Base-by-base conservation (phyloP, 2,113 vertebrate species). In the Osmerus eperlanus region DNA sequence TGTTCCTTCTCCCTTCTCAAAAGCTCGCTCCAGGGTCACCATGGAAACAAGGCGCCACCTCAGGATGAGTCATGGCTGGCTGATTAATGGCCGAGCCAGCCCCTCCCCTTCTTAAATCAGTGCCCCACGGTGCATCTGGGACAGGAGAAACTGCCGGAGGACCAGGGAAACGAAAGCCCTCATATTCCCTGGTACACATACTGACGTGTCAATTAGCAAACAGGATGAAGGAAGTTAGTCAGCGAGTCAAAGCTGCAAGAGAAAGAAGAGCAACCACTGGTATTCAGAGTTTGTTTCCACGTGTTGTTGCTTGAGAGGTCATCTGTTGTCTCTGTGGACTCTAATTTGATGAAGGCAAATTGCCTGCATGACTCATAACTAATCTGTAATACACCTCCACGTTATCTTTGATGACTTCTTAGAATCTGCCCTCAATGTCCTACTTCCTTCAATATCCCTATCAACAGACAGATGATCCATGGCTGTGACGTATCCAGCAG, bases 1-100 rank as follows among this genome's bases (percentile, higher is more conserved):
- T 53, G 19, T 14, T 18, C 7, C 53, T 23, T 23, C 2, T 58
- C 19, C 18, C 15, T 8, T 32, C 28, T 13, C 6, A 55, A 9
- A 28, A 58, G 53, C 36, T 12, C 53, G 15, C 11, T 19, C 18
- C 55, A 54, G 60, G 13, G 60, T 62, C 32, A 29, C 70, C 19
- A 59, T 64, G 51, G 18, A 62, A 25, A 67, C 8, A 19, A 25
- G 54, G 71, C 19, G 14, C 55, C 2, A 29, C 54, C 32, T 63
- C 62, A 51, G 52, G 11, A 60, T 58, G 65, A 72, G 16, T 75
- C 58, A 69, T n/a, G 14, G 58, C 18, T 41, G 32, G 58, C 18
- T 23, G 52, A 70, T 65, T 63, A 32, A 75, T 32, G 51, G 19
- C 28, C 14, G 14, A 19, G 56, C 36, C 14, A n/a, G 16, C 67